Percentiles rank a stretch among this genome's conserved stretches.
Evolutionary conservation across 2,113 vertebrate genomes (phyloP).

Genomic region (Bubo scandiacus): DNA sequence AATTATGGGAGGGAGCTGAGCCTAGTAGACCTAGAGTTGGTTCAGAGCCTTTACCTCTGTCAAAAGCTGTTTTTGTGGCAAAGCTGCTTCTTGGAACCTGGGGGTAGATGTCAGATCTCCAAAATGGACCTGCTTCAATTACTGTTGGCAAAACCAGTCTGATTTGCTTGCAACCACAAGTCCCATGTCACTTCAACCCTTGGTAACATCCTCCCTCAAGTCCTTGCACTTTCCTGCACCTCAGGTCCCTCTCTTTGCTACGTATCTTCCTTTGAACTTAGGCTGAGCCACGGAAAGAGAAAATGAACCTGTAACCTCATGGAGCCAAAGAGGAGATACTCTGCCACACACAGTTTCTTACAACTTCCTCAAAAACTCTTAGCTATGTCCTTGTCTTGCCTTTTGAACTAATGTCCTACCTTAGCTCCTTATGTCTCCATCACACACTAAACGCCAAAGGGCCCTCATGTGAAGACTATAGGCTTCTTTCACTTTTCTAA

Average conservation of each 20-base stretch:
- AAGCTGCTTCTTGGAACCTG: accelerated
- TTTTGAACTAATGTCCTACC: neutral
- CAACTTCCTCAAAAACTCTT: neutral
- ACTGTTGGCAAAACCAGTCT: neutral
- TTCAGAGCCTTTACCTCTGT: neutral
- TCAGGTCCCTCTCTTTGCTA: neutral
- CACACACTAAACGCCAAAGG: neutral
- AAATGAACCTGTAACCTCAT: neutral
- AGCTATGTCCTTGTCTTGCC: neutral
- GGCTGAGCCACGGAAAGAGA: neutral
- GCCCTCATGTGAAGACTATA: neutral
- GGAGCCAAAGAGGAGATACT: neutral
- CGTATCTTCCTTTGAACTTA: neutral
- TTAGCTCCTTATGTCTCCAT: neutral
- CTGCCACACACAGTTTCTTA: neutral
- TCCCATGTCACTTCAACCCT: neutral
- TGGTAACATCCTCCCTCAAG: too few relatives aligned
- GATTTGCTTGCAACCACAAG: neutral
- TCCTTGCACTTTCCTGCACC: neutral
- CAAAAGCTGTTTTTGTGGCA: neutral
- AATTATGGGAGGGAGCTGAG: neutral
- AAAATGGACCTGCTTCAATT: neutral
- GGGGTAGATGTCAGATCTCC: neutral
- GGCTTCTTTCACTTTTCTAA: neutral
- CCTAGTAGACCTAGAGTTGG: neutral